A percentile compares a stretch with the other conserved stretches of the same genome.
Conservation (phyloP, 2,113 vertebrate species). For the Dryoscopus gambensis region DNA sequence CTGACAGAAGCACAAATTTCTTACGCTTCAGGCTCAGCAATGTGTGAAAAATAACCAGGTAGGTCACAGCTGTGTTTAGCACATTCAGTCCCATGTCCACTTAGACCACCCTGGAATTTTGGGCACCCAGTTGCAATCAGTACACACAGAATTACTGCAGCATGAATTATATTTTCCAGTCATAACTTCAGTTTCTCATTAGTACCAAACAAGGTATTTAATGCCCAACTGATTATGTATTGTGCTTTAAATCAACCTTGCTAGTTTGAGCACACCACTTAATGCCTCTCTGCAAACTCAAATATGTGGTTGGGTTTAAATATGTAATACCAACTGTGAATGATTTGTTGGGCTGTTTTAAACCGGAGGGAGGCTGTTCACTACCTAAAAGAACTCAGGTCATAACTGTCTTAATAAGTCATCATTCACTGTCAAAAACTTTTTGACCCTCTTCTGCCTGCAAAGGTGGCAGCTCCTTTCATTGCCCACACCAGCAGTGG, state of each 20-base stretch:
- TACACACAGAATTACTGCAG: not conserved
- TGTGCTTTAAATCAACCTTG: not conserved
- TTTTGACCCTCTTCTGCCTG: not conserved
- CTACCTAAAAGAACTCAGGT: not conserved
- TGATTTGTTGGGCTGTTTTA: not conserved
- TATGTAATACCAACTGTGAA: not conserved
- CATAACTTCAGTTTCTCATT: not conserved
- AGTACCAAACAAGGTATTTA: not conserved
- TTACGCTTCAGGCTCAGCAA: not conserved
- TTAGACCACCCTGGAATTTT: not conserved
- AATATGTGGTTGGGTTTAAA: not conserved
- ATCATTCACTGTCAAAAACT: not conserved
- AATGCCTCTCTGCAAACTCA: not conserved
- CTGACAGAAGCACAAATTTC: not conserved
- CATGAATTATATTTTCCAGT: slow-evolving; percentile 33
- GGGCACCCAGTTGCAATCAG: not conserved
- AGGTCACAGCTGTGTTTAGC: not conserved
- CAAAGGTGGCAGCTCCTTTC: not conserved
- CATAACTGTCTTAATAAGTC: not conserved
- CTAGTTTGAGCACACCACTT: not conserved
- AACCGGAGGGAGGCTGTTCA: not conserved
- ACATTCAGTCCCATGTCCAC: not conserved
- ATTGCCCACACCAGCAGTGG: not conserved
- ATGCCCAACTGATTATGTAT: not conserved
- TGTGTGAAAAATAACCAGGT: not conserved